Evolutionary conservation across 1,140 invertebrate species (phyloP), one percentile per base, ranked within the genome.

Genomic region (Anoplophora glabripennis): DNA sequence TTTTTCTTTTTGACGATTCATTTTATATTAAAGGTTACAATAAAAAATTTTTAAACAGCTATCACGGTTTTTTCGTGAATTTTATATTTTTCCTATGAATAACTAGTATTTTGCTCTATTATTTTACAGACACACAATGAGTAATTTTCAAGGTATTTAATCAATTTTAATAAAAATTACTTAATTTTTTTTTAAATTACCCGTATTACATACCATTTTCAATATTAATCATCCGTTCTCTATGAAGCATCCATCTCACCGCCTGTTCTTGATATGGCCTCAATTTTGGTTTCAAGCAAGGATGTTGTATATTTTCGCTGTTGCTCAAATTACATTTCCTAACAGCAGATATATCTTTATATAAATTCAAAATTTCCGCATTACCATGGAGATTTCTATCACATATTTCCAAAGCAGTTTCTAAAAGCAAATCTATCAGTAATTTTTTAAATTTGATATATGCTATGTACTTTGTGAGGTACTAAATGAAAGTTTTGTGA

Each of bases 241-340:
- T 73, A 11, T 71, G 53, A 1, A 89, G 61, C 86, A 91, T 89
- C 89, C 89, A 91, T 34, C 68, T 65, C 0, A 90, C 84, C 44
- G 86, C 86, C 36, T 78, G 64, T 63, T 77, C 70, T 72, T 90
- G 89, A 72, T 90, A 90, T 5, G 78, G 76, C 53, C 88, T 73
- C n/a, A 90, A 70, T 41, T 63, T 69, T 14, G 80, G 77, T 57
- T 65, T 69, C 33, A 75, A 66, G 40, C 53, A 37, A 7, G 46
- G 35, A 63, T 71, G 59, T 41, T 70, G 62, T 11, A 69, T 54
- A 55, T 65, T 54, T 37, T 54, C 45, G 4, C 37, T 18, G 14
- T 55, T 36, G 17, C 41, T 10, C 40, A 58, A 36, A 40, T 61
- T 28, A 53, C 46, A 49, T 53, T 46, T 15, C 9, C 51, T 55